Conservation (phyloP, 92 coral and sea anemone species). For the Palythoa heliodiscus region DNA sequence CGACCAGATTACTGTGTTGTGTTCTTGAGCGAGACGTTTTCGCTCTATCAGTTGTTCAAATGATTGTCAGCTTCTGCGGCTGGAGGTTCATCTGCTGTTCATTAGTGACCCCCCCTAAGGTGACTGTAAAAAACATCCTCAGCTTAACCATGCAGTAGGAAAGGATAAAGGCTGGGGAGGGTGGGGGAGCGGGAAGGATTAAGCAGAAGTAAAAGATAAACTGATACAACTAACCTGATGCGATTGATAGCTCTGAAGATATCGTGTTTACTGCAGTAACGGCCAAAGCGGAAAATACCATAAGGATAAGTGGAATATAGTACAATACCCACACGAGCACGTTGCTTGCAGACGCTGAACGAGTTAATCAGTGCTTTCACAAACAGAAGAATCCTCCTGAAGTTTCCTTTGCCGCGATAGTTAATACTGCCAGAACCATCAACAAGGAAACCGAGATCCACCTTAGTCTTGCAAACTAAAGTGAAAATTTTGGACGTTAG, state of each 20-base stretch:
- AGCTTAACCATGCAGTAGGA: no score
- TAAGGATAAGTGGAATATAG: conserved; percentile 62
- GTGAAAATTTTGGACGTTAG: background rate
- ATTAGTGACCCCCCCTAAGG: no score
- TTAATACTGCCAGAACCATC: conserved; percentile 87
- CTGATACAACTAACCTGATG: conserved; percentile 42
- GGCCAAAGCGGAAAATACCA: conserved; percentile 67
- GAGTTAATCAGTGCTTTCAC: conserved; percentile 77
- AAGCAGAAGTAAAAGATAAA: background rate
- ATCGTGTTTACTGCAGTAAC: conserved; percentile 45
- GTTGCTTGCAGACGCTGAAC: conserved; percentile 66
- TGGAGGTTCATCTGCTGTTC: no score
- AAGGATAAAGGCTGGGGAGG: no score
- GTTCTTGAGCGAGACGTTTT: no score
- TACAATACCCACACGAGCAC: conserved; percentile 78
- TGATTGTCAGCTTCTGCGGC: no score
- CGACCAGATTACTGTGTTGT: no score
- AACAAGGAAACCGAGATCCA: conserved; percentile 75
- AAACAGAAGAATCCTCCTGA: conserved; percentile 65
- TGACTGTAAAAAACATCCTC: no score
- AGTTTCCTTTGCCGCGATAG: conserved; percentile 57
- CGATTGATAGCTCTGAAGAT: conserved; percentile 61
- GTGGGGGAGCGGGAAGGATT: background rate
- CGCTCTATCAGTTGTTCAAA: no score
- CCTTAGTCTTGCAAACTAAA: conserved; percentile 69